Evolutionary conservation across 2,888 invertebrate genomes (phyloP), one percentile per base, ranked within the genome.

Genomic region (Hirtodrosophila alboralis): DNA sequence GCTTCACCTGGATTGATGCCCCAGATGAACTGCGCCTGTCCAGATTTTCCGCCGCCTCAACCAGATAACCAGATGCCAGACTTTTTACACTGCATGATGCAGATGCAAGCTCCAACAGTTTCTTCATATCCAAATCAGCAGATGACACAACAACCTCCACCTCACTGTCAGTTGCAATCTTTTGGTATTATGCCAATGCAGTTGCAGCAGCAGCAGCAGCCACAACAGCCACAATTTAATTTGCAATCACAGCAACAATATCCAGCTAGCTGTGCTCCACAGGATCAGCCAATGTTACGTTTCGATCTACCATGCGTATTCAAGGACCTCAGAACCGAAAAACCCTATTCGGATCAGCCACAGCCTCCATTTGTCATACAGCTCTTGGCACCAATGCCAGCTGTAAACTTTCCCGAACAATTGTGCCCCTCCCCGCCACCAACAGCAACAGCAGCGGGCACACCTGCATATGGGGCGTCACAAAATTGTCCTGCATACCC

Each of bases 321-420:
- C 1, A 9, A 44, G 6, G 72, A 69, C 13, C 6, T 47, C 4
- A 37, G 38, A 5, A 6, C 34, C 7, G 16, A 43, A 6, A 59
- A 41, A 18, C 4, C 43, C 12, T 12, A n/a, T 8, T 14, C 43
- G 9, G 49, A 53, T 0, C 37, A 27, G 5, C 2, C 27, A 1
- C 48, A 51, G 9, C 10, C 48, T 5, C 26, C 60, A 0, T 23
- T 71, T 18, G 16, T 60, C 5, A 30, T 73, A 7, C 77, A 76
- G 44, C 30, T 71, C 1, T 34, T 49, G 33, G 28, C 73, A 8
- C 53, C 58, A 1, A 21, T 18, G 28, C 62, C 45, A 2, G 8
- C 37, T 6, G 12, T 44, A 0, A 33, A 8, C n/a, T 27, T 30
- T 13, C n/a, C n/a, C 10, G 47, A 69, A 30, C 8, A 4, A 3